phyloP scores from a whole-genome alignment of 2,113 vertebrate species.

The Natator depressus region DNA sequence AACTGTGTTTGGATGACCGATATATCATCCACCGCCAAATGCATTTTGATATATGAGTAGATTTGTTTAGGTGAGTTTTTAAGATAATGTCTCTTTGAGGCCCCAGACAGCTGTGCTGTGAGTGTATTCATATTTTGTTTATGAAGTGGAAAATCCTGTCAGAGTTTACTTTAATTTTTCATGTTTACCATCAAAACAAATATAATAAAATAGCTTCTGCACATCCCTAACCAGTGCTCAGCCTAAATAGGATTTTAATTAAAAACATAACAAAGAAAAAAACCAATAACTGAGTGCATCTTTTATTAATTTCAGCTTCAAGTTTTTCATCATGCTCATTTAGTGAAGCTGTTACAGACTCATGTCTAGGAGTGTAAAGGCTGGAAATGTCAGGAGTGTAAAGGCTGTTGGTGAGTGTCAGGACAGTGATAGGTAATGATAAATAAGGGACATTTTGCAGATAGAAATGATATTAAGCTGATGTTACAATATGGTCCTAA shows the following conservation, averaged over 20 bases:
- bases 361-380: neutral
- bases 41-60: neutral
- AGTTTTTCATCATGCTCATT: conserved; percentile 28
- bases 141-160: conserved; percentile 31
- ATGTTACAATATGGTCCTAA: conserved; percentile 45
- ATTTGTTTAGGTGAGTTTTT: conserved; percentile 42
- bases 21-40: neutral
- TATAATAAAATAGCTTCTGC: neutral
- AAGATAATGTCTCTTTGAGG: neutral
- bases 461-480: conserved; percentile 50
- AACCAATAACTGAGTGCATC: neutral
- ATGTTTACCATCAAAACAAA: conserved; percentile 31
- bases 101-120: neutral
- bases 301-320: conserved; percentile 48
- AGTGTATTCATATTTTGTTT: neutral
- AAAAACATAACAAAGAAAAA: neutral
- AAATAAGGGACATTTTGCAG: conserved; percentile 40
- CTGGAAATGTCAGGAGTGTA: neutral
- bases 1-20: neutral
- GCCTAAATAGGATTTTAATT: conserved; percentile 34
- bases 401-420: neutral
- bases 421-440: conserved; percentile 41
- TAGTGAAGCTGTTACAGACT: conserved; percentile 1
- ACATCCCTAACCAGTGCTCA: neutral
- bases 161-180: conserved; percentile 56